Conservation (phyloP, 2,797 vertebrate species). For the Acanthiza pusilla region DNA sequence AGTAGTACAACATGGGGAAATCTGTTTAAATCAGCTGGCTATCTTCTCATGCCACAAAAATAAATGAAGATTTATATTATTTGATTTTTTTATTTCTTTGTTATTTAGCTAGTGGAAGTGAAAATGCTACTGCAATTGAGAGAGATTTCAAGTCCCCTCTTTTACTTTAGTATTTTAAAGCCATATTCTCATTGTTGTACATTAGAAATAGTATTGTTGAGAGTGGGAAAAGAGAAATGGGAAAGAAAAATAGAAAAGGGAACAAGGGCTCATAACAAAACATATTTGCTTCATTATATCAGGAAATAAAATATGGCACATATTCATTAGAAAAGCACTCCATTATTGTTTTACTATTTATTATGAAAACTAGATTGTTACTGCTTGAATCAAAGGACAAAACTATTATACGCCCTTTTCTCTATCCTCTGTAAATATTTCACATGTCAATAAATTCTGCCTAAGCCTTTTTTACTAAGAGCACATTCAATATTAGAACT, state of each 20-base stretch:
- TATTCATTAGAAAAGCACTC: constrained; percentile 28
- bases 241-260: background rate
- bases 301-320: background rate
- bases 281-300: background rate
- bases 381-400: background rate
- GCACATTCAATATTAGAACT: background rate
- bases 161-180: constrained; percentile 23
- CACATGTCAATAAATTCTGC: background rate
- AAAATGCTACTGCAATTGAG: background rate
- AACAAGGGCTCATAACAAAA: background rate
- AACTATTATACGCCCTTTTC: background rate
- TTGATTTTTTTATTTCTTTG: background rate
- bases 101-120: background rate
- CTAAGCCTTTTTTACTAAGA: background rate
- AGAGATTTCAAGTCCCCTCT: background rate
- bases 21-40: background rate
- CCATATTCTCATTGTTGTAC: background rate
- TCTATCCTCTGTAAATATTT: background rate
- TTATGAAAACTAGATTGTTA: background rate
- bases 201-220: background rate
- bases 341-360: background rate
- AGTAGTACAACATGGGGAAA: background rate
- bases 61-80: background rate
- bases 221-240: background rate
- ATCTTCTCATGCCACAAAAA: background rate